phyloP scores from a whole-genome alignment of 2,113 vertebrate genomes.

The Hippopotamus amphibius region DNA sequence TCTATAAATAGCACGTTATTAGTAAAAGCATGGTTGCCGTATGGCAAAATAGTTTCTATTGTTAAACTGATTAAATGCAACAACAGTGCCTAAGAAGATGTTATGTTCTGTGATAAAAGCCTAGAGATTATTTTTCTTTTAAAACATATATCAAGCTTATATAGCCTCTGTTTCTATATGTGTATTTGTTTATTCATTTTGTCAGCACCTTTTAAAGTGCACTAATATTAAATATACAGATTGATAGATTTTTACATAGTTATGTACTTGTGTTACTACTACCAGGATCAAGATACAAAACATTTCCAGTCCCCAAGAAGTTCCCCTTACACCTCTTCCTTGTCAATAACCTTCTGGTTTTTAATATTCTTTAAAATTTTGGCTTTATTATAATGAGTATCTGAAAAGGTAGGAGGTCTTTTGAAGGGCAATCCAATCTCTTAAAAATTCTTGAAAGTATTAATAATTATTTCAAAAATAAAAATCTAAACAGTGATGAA shows the following conservation, averaged over 20 bases:
- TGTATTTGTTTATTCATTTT: background rate
- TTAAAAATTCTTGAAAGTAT: background rate
- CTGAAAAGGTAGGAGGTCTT: background rate
- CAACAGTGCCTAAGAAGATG: background rate
- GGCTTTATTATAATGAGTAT: background rate
- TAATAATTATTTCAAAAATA: constrained; percentile 5
- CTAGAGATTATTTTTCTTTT: constrained; percentile 14
- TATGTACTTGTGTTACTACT: background rate
- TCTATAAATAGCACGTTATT: constrained; percentile 35
- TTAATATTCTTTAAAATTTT: background rate
- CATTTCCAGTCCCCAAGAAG: background rate
- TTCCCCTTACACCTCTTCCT: background rate
- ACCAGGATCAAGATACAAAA: background rate
- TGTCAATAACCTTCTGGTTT: background rate
- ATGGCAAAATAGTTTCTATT: constrained; percentile 37
- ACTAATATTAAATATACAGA: background rate
- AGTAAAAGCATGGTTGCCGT: constrained; percentile 43
- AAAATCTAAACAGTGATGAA: background rate
- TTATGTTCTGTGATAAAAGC: constrained; percentile 4
- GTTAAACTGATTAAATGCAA: constrained; percentile 44
- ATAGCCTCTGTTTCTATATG: background rate
- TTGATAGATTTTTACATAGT: background rate
- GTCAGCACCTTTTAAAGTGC: background rate
- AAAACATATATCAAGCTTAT: background rate
- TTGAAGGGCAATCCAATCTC: background rate